Base-by-base conservation (phyloP, 2,113 vertebrate species). In the Vidua chalybeata region DNA sequence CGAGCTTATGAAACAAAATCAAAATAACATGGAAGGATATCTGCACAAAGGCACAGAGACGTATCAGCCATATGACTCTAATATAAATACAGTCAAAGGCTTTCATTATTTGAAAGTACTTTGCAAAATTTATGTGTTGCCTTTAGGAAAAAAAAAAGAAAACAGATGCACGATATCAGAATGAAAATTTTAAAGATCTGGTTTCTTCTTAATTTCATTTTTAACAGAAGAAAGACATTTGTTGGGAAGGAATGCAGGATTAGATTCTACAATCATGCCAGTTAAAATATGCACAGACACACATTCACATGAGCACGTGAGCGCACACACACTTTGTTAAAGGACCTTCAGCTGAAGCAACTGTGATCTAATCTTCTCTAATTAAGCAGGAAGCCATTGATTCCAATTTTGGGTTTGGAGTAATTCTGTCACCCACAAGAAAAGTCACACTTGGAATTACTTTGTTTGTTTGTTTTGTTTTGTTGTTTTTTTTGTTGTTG, bases 351-450 rank as follows among this genome's bases (percentile, higher is more conserved):
- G 62, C 67, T 91, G 89, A 95, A 94, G 79, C 83, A 91, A 89
- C 66, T 86, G 79, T 79, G 68, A 89, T 49, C 84, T 87, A 31
- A 89, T 94, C 74, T 72, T 94, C 72, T 66, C 43, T 69, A 93
- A 89, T 58, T 63, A 88, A 96, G 75, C 64, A 81, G 88, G 88
- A 96, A 97, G 93, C 22, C 52, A 92, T 43, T 89, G 91, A 95
- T 94, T 97, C 87, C 87, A 68, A 78, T 89, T 95, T 93, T 81
- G 81, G 58, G 77, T 94, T 97, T 88, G 77, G 45, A 93, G 79
- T 39, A 95, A 68, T 91, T 95, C 84, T 83, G 63, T 86, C 76
- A 96, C 45, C 74, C 84, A 80, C 58, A 93, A 96, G 61, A 75
- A 89, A 68, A 54, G 73, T 95, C 94, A 83, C 68, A 93, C 49